Evolutionary conservation across 1,140 invertebrate species (phyloP).

Genomic region (Conopomorpha cramerella): DNA sequence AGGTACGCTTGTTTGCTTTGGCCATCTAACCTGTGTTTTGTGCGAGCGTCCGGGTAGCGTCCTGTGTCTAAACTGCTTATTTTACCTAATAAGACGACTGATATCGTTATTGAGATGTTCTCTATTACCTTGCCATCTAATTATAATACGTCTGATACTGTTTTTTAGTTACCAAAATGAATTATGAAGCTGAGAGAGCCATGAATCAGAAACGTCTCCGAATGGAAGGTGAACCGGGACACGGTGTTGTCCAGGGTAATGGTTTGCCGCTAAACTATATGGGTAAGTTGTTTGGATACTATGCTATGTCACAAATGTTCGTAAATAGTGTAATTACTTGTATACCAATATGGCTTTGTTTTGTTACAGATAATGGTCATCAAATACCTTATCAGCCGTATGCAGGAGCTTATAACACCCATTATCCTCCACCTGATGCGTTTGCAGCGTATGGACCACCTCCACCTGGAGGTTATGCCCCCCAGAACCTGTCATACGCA

Average conservation of each 20-base stretch:
- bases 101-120: slow-evolving; percentile 18
- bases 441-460: slow-evolving; percentile 52
- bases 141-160: slow-evolving; percentile 24
- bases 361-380: slow-evolving; percentile 54
- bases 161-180: slow-evolving; percentile 56
- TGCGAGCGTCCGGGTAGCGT: slow-evolving; percentile 59
- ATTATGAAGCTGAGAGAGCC: slow-evolving; percentile 58
- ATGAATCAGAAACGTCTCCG: slow-evolving; percentile 58
- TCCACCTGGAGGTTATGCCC: slow-evolving; percentile 49
- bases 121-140: slow-evolving; percentile 12
- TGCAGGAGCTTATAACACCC: slow-evolving; percentile 55
- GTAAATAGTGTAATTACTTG: neutral
- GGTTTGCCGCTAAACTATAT: slow-evolving; percentile 58
- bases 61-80: too few relatives aligned
- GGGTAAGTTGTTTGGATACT: slow-evolving; percentile 20
- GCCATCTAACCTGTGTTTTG: slow-evolving; percentile 59
- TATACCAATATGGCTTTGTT: slow-evolving; percentile 7
- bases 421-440: slow-evolving; percentile 51
- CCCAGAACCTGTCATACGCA: slow-evolving; percentile 48
- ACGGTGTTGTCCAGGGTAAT: slow-evolving; percentile 55
- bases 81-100: too few relatives aligned
- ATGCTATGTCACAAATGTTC: neutral
- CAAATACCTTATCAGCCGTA: slow-evolving; percentile 59
- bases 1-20: slow-evolving; percentile 54
- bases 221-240: slow-evolving; percentile 56